phyloP scores from a whole-genome alignment of 2,888 invertebrate genomes.

The Tridacna gigas region DNA sequence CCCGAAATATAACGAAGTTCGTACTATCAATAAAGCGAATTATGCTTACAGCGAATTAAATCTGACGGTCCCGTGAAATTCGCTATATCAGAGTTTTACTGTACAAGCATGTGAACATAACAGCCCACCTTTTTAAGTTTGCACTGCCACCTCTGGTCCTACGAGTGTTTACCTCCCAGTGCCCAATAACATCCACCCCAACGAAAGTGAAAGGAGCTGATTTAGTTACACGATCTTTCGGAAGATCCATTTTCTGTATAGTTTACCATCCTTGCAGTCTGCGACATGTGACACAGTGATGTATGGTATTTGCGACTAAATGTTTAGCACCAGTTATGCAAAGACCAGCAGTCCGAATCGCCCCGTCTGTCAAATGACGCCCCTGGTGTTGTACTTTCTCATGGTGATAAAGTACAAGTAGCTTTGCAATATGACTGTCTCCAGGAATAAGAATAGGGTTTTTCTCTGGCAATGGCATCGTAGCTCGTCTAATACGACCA shows the following conservation, averaged over 20 bases:
- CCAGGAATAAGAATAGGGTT: conserved; percentile 51
- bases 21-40: too few species aligned
- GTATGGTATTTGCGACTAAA: conserved; percentile 17
- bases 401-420: conserved; percentile 43
- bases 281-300: conserved; percentile 38
- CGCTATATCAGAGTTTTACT: too few species aligned
- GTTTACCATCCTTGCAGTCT: conserved; percentile 6
- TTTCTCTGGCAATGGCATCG: conserved; percentile 1
- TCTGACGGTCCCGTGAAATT: too few species aligned
- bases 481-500: conserved; percentile 1
- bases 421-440: conserved; percentile 36
- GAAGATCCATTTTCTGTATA: conserved; percentile 44
- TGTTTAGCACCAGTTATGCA: conserved; percentile 42
- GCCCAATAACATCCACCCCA: conserved; percentile 85
- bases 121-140: conserved; percentile 44
- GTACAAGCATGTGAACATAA: too few species aligned
- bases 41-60: too few species aligned
- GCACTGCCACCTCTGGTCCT: conserved; percentile 43
- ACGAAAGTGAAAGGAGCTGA: conserved; percentile 72
- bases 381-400: conserved; percentile 42
- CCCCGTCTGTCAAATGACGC: conserved; percentile 48
- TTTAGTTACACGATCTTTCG: conserved; percentile 26
- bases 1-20: too few species aligned
- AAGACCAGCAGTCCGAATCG: conserved; percentile 37
- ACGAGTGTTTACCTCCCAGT: conserved; percentile 42